phyloP scores from a whole-genome alignment of 2,888 invertebrate genomes.

The Heliconius ethilla region DNA sequence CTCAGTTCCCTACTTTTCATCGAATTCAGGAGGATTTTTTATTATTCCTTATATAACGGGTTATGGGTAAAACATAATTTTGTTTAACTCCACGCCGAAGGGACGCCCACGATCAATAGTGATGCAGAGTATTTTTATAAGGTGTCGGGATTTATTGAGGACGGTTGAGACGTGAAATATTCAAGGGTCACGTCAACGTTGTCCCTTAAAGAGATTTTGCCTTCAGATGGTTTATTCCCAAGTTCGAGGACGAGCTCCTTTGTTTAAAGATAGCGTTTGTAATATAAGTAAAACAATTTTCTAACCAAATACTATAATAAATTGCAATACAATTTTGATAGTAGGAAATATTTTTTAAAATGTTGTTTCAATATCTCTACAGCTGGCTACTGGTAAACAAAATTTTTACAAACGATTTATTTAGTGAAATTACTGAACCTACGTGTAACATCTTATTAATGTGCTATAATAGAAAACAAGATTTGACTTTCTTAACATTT shows the following conservation, averaged over 20 bases:
- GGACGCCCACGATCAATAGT: constrained; percentile 35
- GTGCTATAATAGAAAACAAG: too few species aligned
- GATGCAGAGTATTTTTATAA: constrained; percentile 54
- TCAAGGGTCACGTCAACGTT: constrained; percentile 61
- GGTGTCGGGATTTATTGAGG: constrained; percentile 54
- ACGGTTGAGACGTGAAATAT: constrained; percentile 63
- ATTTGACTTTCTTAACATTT: too few species aligned
- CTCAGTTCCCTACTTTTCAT: too few species aligned
- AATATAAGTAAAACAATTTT: constrained; percentile 28
- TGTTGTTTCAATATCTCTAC: background rate
- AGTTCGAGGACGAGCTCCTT: constrained; percentile 40
- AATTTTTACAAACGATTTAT: background rate
- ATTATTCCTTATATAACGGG: background rate
- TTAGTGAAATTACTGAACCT: too few species aligned
- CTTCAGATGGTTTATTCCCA: constrained; percentile 63
- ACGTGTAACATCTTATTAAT: too few species aligned
- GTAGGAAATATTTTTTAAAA: background rate
- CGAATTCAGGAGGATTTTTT: too few species aligned
- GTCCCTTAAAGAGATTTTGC: constrained; percentile 56
- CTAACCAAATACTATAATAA: background rate
- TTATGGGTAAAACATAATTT: constrained; percentile 2
- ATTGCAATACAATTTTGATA: background rate
- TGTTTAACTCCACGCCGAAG: background rate
- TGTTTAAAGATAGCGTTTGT: constrained; percentile 29
- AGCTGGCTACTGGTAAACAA: background rate